Evolutionary conservation across 2,888 invertebrate species (phyloP), one percentile per base, ranked within the genome.

Genomic region (Drosophila hamatofila): DNA sequence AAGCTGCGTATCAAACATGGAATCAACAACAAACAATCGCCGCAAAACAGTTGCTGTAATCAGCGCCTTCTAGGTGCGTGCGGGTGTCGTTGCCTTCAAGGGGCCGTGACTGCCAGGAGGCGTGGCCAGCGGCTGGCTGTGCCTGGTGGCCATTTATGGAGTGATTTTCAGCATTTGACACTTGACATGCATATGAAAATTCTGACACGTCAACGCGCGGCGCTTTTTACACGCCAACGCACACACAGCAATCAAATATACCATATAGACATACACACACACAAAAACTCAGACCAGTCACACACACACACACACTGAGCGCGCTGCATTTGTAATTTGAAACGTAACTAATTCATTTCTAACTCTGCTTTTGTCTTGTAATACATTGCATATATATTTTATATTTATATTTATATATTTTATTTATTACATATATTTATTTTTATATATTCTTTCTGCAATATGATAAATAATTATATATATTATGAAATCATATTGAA

Each of bases 121-220:
- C 14, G 35, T 12, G 23, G 44, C n/a, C n/a, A 5, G 46, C n/a
- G 46, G 23, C 18, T 46, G 25, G 39, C 5, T 58, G 21, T 37
- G 56, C n/a, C n/a, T 39, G 65, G 16, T 73, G 73, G 73, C 75
- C 75, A 75, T 78, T 78, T 78, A 78, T 75, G 75, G 75, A 75
- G 62, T 68, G 75, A 85, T 83, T 84, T 79, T 76, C 78, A 72
- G 61, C 78, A 69, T 78, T 88, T 90, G 89, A 90, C 89, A 91
- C 89, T 89, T 91, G 91, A 92, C 91, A 91, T 91, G 91, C 91
- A 91, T 92, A 92, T 91, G 90, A 92, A 91, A 92, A 92, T 92
- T 92, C 87, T 92, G 91, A 92, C 92, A 92, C 92, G 92, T 92
- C 92, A 92, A 91, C 92, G 91, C 89, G 72, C 75, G 75, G 73